These are phyloP conservation scores for Prunella strophiata DNA, from an alignment of 2,797 vertebrate genomes.

Conservation along the genomic window DNA sequence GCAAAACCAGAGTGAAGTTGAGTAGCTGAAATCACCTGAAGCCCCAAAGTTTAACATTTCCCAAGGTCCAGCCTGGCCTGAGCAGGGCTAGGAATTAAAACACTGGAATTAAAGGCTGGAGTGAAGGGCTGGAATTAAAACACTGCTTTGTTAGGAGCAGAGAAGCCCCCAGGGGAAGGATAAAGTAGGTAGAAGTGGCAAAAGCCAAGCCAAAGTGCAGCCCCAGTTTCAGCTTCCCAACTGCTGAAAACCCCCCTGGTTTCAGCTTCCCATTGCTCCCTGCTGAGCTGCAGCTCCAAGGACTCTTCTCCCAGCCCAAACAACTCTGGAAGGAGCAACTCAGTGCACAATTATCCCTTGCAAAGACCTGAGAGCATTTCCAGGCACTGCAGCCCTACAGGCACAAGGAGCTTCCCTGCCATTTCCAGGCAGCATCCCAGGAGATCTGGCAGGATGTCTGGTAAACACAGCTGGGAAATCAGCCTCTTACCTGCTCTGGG, in stretches of 20 bases:
- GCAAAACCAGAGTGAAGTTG: neutral
- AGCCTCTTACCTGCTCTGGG: no score
- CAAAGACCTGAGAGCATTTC: rapidly evolving
- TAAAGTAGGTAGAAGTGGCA: neutral
- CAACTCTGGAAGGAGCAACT: neutral
- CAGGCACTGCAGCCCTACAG: no score
- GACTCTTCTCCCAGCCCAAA: neutral
- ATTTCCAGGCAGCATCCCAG: no score
- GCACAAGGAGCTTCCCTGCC: no score
- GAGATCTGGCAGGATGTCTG: no score
- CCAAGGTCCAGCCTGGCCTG: neutral
- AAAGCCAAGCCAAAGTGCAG: neutral
- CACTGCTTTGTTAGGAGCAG: neutral
- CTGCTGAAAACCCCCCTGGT: neutral
- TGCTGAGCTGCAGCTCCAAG: neutral
- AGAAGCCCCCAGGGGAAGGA: neutral
- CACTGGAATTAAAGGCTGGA: neutral
- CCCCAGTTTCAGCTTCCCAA: neutral
- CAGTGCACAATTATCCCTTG: rapidly evolving
- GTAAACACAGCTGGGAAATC: no score
- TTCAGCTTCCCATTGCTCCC: neutral
- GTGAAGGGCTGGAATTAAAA: neutral
- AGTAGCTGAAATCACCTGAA: conserved; percentile 15
- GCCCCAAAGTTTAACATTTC: neutral
- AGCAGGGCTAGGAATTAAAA: neutral